Base-by-base conservation (phyloP, 2,888 invertebrate genomes). In the Microctonus brassicae region DNA sequence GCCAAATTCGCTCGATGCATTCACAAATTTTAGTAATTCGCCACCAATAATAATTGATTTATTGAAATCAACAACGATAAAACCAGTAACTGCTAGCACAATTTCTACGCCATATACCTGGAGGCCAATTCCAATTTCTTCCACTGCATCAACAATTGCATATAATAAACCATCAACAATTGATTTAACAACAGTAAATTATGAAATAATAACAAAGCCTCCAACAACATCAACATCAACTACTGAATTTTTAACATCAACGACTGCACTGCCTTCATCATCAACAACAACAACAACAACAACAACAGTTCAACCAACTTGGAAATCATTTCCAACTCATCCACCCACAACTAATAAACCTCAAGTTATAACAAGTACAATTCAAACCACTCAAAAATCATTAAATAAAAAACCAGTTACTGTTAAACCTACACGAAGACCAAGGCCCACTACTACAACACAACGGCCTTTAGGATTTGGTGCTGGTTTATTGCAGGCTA, bases 401-500 rank as follows among this genome's bases (percentile, higher is more conserved):
- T 78, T 77, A 29, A 76, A 80, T 3, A 75, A 75, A 0, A 81
- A 78, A 34, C 73, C 81, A n/a, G 72, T 79, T 7, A 81, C 78
- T 4, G 39, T 17, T 36, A 75, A 76, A 39, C 60, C 66, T 17
- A 75, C 80, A 34, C 73, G 87, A 68, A 85, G 83, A 71, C 84
- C 86, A 13, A 86, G 84, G 42, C 84, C 88, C 13, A 87, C 87
- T 57, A 85, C 84, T 17, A 81, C 86, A 33, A 84, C 86, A 52
- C 47, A 47, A 47, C 17, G 17, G 17, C 88, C 84, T 69, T 84
- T 76, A 20, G 81, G 85, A 6, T 79, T 85, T 9, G 87, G 83
- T 0, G 81, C 81, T 4, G 81, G 80, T 24, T 71, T 87, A 2
- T 75, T 86, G 53, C 81, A 82, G 74, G 81, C 83, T 26, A 73